A percentile compares a stretch with the other conserved stretches of the same genome.
Evolutionary conservation across 1,140 invertebrate genomes (phyloP).

Genomic region (Ladona fulva): DNA sequence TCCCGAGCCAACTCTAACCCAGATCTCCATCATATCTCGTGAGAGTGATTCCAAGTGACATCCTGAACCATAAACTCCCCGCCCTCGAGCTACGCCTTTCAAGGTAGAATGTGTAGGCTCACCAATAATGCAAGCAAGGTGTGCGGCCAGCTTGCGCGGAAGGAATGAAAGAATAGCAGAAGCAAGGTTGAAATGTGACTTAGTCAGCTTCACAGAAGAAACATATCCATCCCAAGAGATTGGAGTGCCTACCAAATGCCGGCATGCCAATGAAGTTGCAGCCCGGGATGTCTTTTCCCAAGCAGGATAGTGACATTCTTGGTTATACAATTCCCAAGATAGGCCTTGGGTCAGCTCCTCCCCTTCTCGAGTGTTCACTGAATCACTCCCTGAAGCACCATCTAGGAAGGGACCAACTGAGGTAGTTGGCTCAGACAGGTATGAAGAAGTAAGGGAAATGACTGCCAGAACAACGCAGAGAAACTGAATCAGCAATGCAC

Average conservation of each 20-base stretch:
- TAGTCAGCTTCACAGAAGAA: constrained; percentile 50
- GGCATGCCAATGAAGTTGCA: constrained; percentile 49
- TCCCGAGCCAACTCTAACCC: background rate
- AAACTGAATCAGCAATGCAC: background rate
- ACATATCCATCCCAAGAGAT: constrained; percentile 66
- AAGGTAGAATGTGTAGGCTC: background rate
- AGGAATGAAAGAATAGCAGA: background rate
- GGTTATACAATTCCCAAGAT: constrained; percentile 60
- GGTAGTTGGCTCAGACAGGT: background rate
- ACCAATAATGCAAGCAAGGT: background rate
- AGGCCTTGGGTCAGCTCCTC: constrained; percentile 20
- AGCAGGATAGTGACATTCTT: constrained; percentile 56
- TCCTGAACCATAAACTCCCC: background rate
- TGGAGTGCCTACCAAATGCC: constrained; percentile 50
- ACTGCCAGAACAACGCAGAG: background rate
- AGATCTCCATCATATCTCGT: background rate
- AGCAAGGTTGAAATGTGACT: constrained; percentile 47
- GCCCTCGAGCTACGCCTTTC: background rate
- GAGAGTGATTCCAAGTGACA: background rate
- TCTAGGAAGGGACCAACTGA: background rate
- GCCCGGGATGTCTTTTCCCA: constrained; percentile 56
- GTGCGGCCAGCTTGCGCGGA: background rate
- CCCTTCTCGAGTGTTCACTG: background rate
- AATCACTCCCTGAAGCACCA: background rate
- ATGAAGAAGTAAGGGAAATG: background rate